phyloP scores from a whole-genome alignment of 2,797 vertebrate genomes.

The Rousettus madagascariensis region DNA sequence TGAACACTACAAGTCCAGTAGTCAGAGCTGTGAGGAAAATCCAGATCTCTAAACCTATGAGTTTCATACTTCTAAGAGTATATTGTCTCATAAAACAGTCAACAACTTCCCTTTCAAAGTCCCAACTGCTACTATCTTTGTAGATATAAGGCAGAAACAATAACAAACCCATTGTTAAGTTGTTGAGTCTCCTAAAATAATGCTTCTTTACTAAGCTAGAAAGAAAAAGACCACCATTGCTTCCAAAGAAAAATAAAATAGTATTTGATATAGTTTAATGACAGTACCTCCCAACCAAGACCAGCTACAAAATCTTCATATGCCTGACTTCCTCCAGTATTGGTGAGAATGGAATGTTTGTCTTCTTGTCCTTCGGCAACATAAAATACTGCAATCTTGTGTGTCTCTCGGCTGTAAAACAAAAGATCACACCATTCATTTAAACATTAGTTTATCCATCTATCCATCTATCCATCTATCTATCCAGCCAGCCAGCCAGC shows the following conservation, averaged over 20 bases:
- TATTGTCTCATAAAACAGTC: background rate
- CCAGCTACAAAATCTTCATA: constrained; percentile 99
- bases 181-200: constrained; percentile 30
- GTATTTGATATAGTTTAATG: constrained; percentile 65
- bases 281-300: constrained; percentile 97
- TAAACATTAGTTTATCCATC: background rate
- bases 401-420: constrained; percentile 94
- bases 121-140: background rate
- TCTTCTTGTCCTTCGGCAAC: constrained; percentile 99
- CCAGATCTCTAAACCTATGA: background rate
- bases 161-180: background rate
- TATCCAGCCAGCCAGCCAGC: background rate
- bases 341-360: constrained; percentile 98
- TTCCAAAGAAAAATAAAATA: constrained; percentile 47
- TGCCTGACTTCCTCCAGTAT: constrained; percentile 96
- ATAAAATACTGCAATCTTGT: constrained; percentile 99
- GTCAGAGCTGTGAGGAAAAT: background rate
- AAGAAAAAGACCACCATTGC: background rate
- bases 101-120: constrained; percentile 6
- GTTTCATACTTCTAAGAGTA: background rate
- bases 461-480: background rate
- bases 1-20: background rate
- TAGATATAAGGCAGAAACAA: background rate
- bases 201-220: constrained; percentile 39
- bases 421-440: constrained; percentile 55